Conservation (phyloP, 2,113 vertebrate genomes). For the Hemicordylus capensis region DNA sequence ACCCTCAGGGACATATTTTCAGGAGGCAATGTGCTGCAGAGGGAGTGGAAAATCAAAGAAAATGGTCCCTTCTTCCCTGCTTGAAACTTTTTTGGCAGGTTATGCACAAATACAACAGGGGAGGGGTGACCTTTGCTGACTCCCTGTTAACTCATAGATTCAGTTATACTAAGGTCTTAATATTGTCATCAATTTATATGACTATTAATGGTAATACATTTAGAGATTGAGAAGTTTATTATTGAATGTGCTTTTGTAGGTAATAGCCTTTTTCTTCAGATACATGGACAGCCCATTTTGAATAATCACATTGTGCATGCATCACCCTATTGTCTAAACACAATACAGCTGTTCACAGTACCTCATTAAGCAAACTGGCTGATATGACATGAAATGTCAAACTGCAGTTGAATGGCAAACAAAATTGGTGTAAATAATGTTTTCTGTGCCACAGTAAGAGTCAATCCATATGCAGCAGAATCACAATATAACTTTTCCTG, state of each 20-base stretch:
- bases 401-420: not conserved
- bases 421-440: not conserved
- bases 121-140: too few relatives aligned
- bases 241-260: not conserved
- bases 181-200: not conserved
- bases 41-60: too few relatives aligned
- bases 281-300: not conserved
- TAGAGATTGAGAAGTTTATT: not conserved
- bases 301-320: not conserved
- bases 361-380: not conserved
- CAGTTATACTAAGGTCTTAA: too few relatives aligned
- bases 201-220: not conserved
- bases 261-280: not conserved
- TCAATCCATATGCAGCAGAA: too few relatives aligned
- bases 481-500: too few relatives aligned
- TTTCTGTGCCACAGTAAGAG: too few relatives aligned
- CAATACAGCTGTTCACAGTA: not conserved
- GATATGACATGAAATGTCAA: not conserved
- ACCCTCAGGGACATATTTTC: too few relatives aligned
- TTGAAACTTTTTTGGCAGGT: too few relatives aligned
- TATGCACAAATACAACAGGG: too few relatives aligned
- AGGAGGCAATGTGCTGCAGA: too few relatives aligned
- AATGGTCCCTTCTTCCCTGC: too few relatives aligned
- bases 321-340: not conserved
- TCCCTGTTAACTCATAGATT: too few relatives aligned